Evolutionary conservation across 2,113 vertebrate species (phyloP).

Genomic region (Chaetodon auriga): DNA sequence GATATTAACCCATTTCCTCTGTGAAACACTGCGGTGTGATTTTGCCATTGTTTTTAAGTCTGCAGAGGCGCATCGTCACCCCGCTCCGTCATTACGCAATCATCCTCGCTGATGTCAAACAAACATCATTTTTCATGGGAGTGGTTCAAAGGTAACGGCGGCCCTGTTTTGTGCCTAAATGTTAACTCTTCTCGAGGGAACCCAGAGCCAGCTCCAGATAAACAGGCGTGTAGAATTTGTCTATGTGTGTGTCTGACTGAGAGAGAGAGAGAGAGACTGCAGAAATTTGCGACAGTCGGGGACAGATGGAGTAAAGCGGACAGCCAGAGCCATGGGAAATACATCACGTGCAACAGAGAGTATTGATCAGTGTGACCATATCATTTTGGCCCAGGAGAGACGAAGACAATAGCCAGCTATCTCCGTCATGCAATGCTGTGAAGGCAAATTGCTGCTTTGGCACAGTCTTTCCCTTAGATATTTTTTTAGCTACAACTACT

Average conservation of each 20-base stretch:
- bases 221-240: conserved; percentile 43
- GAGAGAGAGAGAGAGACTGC: conserved; percentile 37
- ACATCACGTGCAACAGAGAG: conserved; percentile 83
- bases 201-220: conserved; percentile 30
- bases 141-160: conserved; percentile 49
- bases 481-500: conserved; percentile 30
- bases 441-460: conserved; percentile 50
- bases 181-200: conserved; percentile 45
- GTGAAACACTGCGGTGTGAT: not conserved
- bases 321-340: conserved; percentile 84
- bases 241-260: conserved; percentile 19
- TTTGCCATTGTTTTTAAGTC: not conserved
- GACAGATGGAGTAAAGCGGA: conserved; percentile 76
- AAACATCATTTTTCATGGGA: conserved; percentile 43
- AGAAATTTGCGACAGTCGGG: conserved; percentile 59
- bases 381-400: conserved; percentile 70
- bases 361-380: conserved; percentile 78
- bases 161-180: conserved; percentile 55
- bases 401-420: conserved; percentile 64
- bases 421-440: conserved; percentile 51
- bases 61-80: conserved; percentile 2
- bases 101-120: conserved; percentile 14
- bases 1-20: conserved; percentile 4
- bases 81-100: conserved; percentile 37
- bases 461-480: conserved; percentile 17